Percentiles rank a stretch among this genome's conserved stretches.
Evolutionary conservation across 2,113 vertebrate genomes (phyloP).

Genomic region (Rhynchopsitta pachyrhyncha): DNA sequence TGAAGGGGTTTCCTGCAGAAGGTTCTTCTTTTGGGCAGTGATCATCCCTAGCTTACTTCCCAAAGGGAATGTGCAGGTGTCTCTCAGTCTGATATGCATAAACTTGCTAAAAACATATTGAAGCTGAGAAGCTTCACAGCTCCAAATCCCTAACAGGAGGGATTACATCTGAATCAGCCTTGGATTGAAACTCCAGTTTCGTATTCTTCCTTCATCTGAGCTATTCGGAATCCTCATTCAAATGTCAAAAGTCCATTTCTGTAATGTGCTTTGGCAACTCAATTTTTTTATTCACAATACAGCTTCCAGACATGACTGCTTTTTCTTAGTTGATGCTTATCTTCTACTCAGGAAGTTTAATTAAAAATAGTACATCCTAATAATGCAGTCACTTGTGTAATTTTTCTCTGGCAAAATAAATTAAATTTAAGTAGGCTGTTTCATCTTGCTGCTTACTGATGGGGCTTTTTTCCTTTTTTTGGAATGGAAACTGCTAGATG

Average conservation of each 20-base stretch:
- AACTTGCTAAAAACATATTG: background rate
- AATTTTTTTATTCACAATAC: background rate
- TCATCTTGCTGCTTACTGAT: background rate
- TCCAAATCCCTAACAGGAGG: background rate
- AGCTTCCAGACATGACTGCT: background rate
- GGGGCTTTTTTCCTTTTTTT: background rate
- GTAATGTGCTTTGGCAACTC: background rate
- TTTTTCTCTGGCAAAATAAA: conserved; percentile 23
- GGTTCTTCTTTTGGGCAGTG: background rate
- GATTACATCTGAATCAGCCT: background rate
- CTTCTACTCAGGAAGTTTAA: conserved; percentile 16
- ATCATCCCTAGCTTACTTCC: background rate
- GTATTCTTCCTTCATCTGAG: background rate
- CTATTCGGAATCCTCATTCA: background rate
- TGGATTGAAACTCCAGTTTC: background rate
- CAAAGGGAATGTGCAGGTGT: background rate
- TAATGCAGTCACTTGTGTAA: background rate
- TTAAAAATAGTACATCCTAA: conserved; percentile 20
- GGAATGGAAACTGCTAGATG: background rate
- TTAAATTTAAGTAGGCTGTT: background rate
- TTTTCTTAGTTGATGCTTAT: conserved; percentile 14
- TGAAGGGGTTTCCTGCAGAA: background rate
- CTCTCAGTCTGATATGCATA: background rate
- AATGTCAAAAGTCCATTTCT: conserved; percentile 2
- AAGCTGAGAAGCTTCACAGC: background rate